Conservation (phyloP, 2,888 invertebrate species). For the Mesodorylaimus sp. region DNA sequence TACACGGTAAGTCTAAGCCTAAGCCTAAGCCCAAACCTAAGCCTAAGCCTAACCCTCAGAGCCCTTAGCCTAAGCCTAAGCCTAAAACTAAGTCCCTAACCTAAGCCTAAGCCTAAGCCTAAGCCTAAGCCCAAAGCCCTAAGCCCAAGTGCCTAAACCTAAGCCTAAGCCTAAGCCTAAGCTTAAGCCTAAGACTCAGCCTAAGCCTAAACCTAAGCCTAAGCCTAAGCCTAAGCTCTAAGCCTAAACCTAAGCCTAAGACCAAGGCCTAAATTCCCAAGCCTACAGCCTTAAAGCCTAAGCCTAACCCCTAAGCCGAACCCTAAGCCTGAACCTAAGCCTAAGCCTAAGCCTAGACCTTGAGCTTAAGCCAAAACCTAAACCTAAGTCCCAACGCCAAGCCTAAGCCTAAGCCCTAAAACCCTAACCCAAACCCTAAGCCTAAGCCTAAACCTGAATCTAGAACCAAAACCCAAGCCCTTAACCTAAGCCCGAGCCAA, state of each 20-base stretch:
- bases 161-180: constrained; percentile 9
- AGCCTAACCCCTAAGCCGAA: constrained; percentile 11
- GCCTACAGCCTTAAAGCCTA: constrained; percentile 10
- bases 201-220: constrained; percentile 10
- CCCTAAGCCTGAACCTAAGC: constrained; percentile 13
- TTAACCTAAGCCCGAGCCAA: constrained; percentile 12
- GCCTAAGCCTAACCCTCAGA: constrained; percentile 11
- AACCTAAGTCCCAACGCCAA: constrained; percentile 13
- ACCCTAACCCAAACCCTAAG: constrained; percentile 8
- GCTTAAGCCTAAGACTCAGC: constrained; percentile 8
- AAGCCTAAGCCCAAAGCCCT: constrained; percentile 9
- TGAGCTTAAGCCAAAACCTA: constrained; percentile 15
- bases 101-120: constrained; percentile 10
- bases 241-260: too few species aligned
- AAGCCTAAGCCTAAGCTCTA: too few species aligned
- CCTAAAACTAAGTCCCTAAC: constrained; percentile 7
- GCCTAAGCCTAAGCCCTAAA: constrained; percentile 12
- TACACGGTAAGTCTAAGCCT: constrained; percentile 11
- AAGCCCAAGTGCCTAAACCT: constrained; percentile 8
- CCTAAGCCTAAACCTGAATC: constrained; percentile 10
- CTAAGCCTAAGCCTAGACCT: constrained; percentile 15
- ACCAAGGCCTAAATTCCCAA: too few species aligned
- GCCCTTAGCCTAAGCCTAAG: constrained; percentile 5
- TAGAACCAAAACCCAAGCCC: constrained; percentile 6
- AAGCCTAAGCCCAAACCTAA: constrained; percentile 13